Conservation (phyloP, 2,797 vertebrate species). For the Macrochelys suwanniensis region DNA sequence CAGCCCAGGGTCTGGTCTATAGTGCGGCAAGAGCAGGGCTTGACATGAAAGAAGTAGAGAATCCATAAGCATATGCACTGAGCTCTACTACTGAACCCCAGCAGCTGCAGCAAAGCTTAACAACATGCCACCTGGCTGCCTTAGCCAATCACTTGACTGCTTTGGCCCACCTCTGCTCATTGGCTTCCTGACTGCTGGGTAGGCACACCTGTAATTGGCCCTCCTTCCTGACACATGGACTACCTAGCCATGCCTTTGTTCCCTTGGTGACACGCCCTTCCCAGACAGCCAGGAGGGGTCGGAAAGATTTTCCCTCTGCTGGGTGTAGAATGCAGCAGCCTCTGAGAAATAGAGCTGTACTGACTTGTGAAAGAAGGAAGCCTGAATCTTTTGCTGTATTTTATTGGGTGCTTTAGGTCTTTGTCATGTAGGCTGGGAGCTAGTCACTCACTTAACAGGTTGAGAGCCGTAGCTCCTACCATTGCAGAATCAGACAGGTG, state of each 20-base stretch:
- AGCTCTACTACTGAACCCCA: neutral
- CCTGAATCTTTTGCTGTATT: neutral
- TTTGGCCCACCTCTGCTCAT: neutral
- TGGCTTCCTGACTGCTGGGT: neutral
- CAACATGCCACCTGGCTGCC: neutral
- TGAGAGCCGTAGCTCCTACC: neutral
- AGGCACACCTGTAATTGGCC: neutral
- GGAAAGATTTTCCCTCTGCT: neutral
- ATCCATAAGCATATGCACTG: neutral
- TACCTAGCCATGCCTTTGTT: neutral
- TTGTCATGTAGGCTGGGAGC: neutral
- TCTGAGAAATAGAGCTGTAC: neutral
- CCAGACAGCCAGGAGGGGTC: neutral
- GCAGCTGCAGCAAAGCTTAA: neutral
- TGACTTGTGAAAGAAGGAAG: neutral
- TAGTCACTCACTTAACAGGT: neutral
- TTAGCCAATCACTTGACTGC: neutral
- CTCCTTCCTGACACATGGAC: neutral
- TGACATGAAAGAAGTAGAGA: neutral
- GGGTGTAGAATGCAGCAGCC: neutral
- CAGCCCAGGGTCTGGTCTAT: neutral
- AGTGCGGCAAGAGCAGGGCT: neutral
- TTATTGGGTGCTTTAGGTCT: neutral
- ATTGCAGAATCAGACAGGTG: rapidly evolving
- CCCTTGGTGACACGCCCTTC: neutral